phyloP scores from a whole-genome alignment of 2,888 invertebrate genomes.

The Agrochola litura region DNA sequence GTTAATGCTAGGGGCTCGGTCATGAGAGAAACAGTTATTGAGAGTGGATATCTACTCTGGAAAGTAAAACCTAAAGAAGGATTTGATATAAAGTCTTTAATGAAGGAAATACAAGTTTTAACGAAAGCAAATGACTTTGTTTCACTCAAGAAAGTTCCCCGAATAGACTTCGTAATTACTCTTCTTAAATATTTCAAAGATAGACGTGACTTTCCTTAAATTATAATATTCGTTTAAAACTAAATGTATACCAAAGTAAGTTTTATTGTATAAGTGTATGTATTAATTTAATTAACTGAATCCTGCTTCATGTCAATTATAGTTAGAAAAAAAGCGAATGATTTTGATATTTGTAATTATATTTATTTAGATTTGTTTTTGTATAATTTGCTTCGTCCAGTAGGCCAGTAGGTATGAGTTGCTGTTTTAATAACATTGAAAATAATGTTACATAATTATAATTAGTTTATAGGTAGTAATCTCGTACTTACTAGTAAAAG shows the following conservation, averaged over 20 bases:
- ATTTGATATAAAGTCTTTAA: neutral
- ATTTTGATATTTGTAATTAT: slow-evolving; percentile 79
- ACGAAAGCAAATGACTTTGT: neutral
- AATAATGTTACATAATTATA: slow-evolving; percentile 71
- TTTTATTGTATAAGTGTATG: slow-evolving; percentile 63
- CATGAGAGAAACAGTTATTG: slow-evolving; percentile 33
- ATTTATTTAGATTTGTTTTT: slow-evolving; percentile 72
- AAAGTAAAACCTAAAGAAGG: neutral
- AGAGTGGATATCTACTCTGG: too few relatives aligned
- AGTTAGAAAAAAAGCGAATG: slow-evolving; percentile 80
- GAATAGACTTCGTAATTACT: slow-evolving; percentile 43
- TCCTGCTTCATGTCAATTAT: slow-evolving; percentile 90
- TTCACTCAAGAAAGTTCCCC: slow-evolving; percentile 18
- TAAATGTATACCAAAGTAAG: slow-evolving; percentile 79
- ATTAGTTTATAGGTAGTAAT: slow-evolving; percentile 75
- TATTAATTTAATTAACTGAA: slow-evolving; percentile 75
- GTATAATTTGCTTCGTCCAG: slow-evolving; percentile 66
- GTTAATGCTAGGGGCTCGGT: slow-evolving; percentile 6
- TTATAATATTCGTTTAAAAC: slow-evolving; percentile 57
- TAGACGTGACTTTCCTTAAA: slow-evolving; percentile 66
- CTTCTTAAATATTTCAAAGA: slow-evolving; percentile 53
- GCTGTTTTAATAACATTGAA: slow-evolving; percentile 66
- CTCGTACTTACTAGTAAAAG: slow-evolving; percentile 76
- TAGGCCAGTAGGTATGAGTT: slow-evolving; percentile 72
- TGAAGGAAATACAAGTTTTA: neutral